Evolutionary conservation across 2,113 vertebrate species (phyloP).

Genomic region (Myotis lucifugus): DNA sequence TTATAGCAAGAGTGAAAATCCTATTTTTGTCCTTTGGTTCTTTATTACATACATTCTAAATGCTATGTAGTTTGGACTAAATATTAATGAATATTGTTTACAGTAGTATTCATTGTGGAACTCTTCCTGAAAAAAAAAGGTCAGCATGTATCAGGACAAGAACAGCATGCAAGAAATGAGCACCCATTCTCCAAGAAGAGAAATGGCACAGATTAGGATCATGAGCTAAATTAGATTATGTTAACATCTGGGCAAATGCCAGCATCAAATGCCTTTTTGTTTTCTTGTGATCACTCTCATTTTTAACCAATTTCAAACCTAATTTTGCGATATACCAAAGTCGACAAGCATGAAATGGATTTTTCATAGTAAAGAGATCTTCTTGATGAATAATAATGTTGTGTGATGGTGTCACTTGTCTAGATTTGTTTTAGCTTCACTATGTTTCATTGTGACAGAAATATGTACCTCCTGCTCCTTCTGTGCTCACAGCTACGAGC

Average conservation of each 20-base stretch:
- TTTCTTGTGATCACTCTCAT: conserved; percentile 68
- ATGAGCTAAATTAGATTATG: conserved; percentile 64
- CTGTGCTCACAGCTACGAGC: neutral
- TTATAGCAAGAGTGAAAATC: neutral
- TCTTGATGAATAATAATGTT: conserved; percentile 64
- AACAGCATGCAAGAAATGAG: conserved; percentile 14
- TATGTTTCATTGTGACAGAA: neutral
- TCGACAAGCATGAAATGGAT: conserved; percentile 78
- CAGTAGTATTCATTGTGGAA: neutral
- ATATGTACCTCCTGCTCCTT: neutral
- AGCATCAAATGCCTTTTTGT: conserved; percentile 68
- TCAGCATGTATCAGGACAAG: neutral
- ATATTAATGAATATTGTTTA: neutral
- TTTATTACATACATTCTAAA: conserved; percentile 20
- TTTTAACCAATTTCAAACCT: conserved; percentile 74
- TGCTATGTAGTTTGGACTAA: neutral
- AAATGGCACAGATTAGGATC: conserved; percentile 26
- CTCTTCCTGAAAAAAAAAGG: neutral
- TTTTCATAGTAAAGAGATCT: conserved; percentile 64
- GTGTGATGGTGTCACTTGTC: neutral
- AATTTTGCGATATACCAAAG: conserved; percentile 74
- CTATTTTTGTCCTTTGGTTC: neutral
- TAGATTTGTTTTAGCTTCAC: conserved; percentile 12
- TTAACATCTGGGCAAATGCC: conserved; percentile 57
- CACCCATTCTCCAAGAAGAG: conserved; percentile 20